Evolutionary conservation across 2,888 invertebrate genomes (phyloP).

Genomic region (Drosophila hamatofila): DNA sequence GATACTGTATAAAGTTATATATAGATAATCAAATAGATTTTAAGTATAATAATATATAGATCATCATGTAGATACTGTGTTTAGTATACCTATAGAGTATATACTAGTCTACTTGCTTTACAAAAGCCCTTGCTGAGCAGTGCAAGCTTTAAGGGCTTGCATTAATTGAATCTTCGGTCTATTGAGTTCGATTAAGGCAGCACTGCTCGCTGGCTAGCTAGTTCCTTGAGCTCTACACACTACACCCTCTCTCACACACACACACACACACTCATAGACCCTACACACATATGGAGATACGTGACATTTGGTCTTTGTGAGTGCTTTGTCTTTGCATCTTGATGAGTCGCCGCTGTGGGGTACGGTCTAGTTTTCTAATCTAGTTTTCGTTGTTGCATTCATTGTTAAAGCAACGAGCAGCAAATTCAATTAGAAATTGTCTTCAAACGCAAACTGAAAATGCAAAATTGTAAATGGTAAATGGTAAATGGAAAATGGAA

Average conservation of each 20-base stretch:
- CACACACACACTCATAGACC: conserved; percentile 6
- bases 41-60: too few relatives aligned
- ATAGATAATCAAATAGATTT: too few relatives aligned
- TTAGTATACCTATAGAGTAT: background rate
- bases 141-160: conserved; percentile 1
- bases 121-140: background rate
- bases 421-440: conserved; percentile 71
- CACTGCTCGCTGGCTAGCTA: conserved; percentile 6
- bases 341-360: conserved; percentile 16
- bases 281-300: conserved; percentile 27
- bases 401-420: conserved; percentile 36
- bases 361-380: conserved; percentile 59
- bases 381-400: conserved; percentile 58
- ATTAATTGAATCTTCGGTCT: conserved; percentile 14
- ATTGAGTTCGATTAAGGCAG: conserved; percentile 8
- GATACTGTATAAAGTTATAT: too few relatives aligned
- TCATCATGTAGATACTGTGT: too few relatives aligned
- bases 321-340: conserved; percentile 47
- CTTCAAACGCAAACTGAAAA: conserved; percentile 44
- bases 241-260: too few relatives aligned
- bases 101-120: background rate
- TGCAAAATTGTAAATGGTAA: conserved; percentile 2
- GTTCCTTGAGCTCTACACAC: conserved; percentile 21
- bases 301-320: conserved; percentile 53
- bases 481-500: conserved; percentile 12